Evolutionary conservation across 2,888 invertebrate species (phyloP).

Genomic region (Conchocele bisecta): DNA sequence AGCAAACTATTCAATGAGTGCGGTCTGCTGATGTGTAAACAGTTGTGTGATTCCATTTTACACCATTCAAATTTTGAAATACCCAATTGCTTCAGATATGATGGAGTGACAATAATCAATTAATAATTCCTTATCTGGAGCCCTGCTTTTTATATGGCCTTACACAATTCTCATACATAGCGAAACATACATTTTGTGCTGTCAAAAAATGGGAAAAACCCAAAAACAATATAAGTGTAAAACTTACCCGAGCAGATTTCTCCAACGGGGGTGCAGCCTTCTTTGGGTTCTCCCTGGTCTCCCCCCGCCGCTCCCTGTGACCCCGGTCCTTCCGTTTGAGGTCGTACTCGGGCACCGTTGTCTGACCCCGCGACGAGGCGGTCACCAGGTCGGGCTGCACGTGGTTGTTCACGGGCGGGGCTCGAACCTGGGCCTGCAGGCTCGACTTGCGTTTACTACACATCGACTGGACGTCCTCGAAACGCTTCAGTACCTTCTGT

Average conservation of each 20-base stretch:
- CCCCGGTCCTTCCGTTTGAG: constrained; percentile 51
- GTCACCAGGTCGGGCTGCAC: constrained; percentile 52
- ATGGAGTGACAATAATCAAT: no score
- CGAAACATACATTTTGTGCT: background rate
- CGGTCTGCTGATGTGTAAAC: no score
- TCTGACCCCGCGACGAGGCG: constrained; percentile 57
- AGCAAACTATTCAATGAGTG: no score
- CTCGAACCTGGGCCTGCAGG: constrained; percentile 91
- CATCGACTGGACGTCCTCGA: constrained; percentile 97
- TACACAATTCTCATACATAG: no score
- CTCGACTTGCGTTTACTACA: constrained; percentile 90
- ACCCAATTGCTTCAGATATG: no score
- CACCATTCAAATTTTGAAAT: no score
- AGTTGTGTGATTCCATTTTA: no score
- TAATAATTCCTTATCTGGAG: no score
- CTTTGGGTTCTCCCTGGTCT: constrained; percentile 26
- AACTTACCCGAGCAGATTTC: constrained; percentile 69
- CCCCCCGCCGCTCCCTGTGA: constrained; percentile 35
- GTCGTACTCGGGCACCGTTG: constrained; percentile 61
- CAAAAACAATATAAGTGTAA: background rate
- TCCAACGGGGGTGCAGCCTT: constrained; percentile 54
- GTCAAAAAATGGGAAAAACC: background rate
- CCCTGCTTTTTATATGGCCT: no score
- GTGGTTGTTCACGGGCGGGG: constrained; percentile 50
- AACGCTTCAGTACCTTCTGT: constrained; percentile 92